Conservation (phyloP, 2,113 vertebrate genomes). For the Uria aalge region DNA sequence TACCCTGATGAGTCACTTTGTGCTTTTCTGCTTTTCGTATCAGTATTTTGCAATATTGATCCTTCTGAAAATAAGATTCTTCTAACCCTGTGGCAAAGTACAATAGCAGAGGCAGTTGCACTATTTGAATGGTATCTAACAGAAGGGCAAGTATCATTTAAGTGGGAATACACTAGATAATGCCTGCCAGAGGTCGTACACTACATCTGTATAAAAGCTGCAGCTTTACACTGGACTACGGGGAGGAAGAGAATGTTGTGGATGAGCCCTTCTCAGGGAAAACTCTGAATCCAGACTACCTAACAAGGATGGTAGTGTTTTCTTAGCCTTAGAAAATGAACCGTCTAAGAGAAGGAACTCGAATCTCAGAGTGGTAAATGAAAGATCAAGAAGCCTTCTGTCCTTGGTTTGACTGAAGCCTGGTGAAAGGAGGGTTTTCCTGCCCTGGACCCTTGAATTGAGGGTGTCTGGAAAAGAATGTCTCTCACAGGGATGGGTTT, state of each 20-base stretch:
- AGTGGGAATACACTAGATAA: neutral
- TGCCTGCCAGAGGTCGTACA: fast-evolving
- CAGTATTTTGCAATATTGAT: neutral
- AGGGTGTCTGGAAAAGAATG: neutral
- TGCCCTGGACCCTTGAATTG: neutral
- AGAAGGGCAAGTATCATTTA: neutral
- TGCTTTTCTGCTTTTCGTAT: neutral
- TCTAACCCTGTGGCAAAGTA: neutral
- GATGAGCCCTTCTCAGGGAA: neutral
- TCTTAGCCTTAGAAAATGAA: neutral
- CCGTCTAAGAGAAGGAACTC: fast-evolving
- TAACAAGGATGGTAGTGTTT: neutral
- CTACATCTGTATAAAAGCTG: neutral
- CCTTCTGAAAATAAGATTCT: neutral
- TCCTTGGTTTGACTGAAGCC: neutral
- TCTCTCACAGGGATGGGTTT: neutral
- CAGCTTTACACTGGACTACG: fast-evolving
- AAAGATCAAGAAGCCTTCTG: neutral
- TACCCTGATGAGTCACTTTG: neutral
- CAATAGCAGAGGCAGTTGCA: neutral
- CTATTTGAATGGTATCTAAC: neutral
- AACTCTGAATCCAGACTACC: neutral
- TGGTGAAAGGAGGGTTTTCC: neutral
- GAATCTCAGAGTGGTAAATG: neutral
- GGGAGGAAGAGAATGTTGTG: neutral